A percentile compares a stretch with the other conserved stretches of the same genome.
Conservation (phyloP, 2,888 invertebrate species). For the Leistus spinibarbis region DNA sequence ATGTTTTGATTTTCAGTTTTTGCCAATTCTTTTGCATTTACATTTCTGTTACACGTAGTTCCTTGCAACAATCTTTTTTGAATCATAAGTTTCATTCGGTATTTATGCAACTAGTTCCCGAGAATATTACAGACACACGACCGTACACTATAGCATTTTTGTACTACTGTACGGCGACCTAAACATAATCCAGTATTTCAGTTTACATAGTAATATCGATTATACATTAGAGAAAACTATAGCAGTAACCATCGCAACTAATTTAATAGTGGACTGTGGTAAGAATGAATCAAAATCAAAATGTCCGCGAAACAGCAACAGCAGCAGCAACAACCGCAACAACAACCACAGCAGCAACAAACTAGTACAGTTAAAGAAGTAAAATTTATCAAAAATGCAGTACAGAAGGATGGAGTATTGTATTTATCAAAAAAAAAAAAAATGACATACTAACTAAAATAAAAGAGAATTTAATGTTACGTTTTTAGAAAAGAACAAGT, state of each 20-base stretch:
- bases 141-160: too few relatives aligned
- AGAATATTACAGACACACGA: too few relatives aligned
- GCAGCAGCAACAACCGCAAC: not conserved
- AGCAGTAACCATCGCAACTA: not conserved
- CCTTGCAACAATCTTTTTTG: too few relatives aligned
- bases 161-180: too few relatives aligned
- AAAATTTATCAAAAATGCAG: constrained; percentile 9
- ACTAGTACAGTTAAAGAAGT: not conserved
- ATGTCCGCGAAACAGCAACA: not conserved
- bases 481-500: constrained; percentile 52
- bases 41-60: too few relatives aligned
- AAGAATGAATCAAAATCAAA: not conserved
- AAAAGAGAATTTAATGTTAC: not conserved
- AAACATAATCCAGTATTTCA: too few relatives aligned
- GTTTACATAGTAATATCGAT: too few relatives aligned
- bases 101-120: too few relatives aligned
- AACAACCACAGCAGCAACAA: not conserved
- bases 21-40: too few relatives aligned
- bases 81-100: too few relatives aligned
- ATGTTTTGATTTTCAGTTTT: too few relatives aligned
- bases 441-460: not conserved
- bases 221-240: not conserved
- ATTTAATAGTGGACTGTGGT: not conserved
- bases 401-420: constrained; percentile 45
- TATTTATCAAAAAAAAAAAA: constrained; percentile 32